These are phyloP conservation scores for Irena cyanogastra DNA, from an alignment of 2,113 vertebrate species.

Conservation along the genomic window DNA sequence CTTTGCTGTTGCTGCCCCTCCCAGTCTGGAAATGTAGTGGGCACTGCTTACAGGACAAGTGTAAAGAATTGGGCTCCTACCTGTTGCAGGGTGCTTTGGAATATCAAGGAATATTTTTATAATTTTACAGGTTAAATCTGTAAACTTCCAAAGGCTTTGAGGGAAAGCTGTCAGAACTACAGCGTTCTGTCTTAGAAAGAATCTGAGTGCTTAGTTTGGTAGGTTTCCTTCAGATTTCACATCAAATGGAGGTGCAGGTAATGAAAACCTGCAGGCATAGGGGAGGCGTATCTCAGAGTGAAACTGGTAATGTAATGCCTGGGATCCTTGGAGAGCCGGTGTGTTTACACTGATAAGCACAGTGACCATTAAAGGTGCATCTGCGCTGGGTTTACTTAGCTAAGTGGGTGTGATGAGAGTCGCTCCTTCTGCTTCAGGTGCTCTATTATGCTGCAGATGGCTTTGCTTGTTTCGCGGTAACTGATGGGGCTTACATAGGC, in stretches of 20 bases:
- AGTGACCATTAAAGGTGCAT: neutral
- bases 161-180: neutral
- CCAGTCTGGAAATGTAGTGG: accelerated
- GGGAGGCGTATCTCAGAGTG: accelerated
- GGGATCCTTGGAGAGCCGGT: neutral
- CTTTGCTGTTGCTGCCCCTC: neutral
- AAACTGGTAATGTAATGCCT: no score
- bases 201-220: neutral
- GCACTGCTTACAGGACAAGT: neutral
- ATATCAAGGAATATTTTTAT: neutral
- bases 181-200: neutral
- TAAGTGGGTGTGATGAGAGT: neutral
- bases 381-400: neutral
- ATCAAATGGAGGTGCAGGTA: neutral
- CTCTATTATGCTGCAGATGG: neutral
- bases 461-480: neutral
- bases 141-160: neutral
- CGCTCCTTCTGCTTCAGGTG: neutral
- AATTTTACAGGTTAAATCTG: neutral
- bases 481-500: neutral
- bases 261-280: accelerated
- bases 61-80: neutral
- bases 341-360: neutral
- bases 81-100: neutral
- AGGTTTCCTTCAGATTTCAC: neutral